A percentile compares a stretch with the other conserved stretches of the same genome.
phyloP scores from a whole-genome alignment of 2,888 invertebrate genomes.

The Hirudinaria manillensis region DNA sequence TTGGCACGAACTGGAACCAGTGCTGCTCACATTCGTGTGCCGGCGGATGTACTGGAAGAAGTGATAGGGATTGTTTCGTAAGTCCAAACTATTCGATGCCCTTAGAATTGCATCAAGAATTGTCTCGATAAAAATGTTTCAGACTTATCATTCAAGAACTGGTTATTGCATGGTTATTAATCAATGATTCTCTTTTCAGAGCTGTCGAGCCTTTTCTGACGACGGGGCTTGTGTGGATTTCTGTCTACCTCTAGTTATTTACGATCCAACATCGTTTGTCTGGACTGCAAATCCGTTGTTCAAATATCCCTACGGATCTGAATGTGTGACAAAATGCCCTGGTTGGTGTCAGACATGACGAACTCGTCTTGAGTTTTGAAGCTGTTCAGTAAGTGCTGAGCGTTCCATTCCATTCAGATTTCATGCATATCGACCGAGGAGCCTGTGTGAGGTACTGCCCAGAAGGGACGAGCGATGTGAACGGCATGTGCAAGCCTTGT shows the following conservation, averaged over 20 bases:
- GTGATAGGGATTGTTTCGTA: conserved; percentile 82
- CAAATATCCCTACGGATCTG: conserved; percentile 90
- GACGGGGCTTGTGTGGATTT: conserved; percentile 93
- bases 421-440: conserved; percentile 73
- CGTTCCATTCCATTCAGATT: too few species aligned
- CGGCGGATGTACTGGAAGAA: conserved; percentile 89
- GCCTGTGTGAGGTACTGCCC: conserved; percentile 83
- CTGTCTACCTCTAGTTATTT: conserved; percentile 87
- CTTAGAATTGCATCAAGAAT: too few species aligned
- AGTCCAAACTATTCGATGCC: conserved; percentile 43
- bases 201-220: conserved; percentile 89
- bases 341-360: conserved; percentile 42
- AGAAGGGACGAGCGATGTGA: conserved; percentile 32
- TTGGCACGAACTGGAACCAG: conserved; percentile 80
- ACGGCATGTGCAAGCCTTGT: conserved; percentile 61
- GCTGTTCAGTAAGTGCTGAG: not conserved
- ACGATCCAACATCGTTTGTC: conserved; percentile 81
- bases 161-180: not conserved
- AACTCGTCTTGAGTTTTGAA: not conserved
- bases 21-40: conserved; percentile 89
- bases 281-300: conserved; percentile 87
- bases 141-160: not conserved
- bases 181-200: conserved; percentile 55
- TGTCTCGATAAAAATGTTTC: too few species aligned
- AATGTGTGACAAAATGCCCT: conserved; percentile 88